Percentiles rank a stretch among this genome's conserved stretches.
phyloP scores from a whole-genome alignment of 2,797 vertebrate species.

The Enteromius treurensis region DNA sequence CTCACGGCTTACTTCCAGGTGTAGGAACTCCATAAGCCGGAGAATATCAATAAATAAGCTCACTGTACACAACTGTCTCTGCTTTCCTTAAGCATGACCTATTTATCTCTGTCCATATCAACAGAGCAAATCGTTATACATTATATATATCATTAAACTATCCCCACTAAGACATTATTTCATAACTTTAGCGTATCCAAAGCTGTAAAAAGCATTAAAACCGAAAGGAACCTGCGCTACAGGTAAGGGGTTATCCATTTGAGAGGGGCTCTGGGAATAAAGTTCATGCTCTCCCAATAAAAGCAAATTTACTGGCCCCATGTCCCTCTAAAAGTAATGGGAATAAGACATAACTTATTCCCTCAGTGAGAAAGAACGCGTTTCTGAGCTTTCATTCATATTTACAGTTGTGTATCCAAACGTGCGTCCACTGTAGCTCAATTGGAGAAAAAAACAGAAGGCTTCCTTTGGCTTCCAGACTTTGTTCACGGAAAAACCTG shows the following conservation, averaged over 20 bases:
- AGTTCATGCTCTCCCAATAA: slow-evolving; percentile 66
- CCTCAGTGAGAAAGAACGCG: slow-evolving; percentile 27
- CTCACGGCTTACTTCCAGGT: slow-evolving; percentile 58
- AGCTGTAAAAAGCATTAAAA: slow-evolving; percentile 45
- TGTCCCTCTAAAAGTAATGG: slow-evolving; percentile 62
- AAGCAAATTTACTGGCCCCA: slow-evolving; percentile 67
- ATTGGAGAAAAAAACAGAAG: slow-evolving; percentile 51
- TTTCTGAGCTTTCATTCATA: slow-evolving; percentile 64
- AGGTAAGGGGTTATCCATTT: slow-evolving; percentile 52
- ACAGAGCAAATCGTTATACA: slow-evolving; percentile 40
- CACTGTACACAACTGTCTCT: slow-evolving; percentile 28
- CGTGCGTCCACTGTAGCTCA: slow-evolving; percentile 48
- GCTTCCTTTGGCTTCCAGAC: slow-evolving; percentile 45
- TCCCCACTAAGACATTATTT: slow-evolving; percentile 31
- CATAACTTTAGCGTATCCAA: slow-evolving; percentile 22
- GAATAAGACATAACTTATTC: slow-evolving; percentile 62
- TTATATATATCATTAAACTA: slow-evolving; percentile 35
- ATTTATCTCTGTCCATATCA: slow-evolving; percentile 14
- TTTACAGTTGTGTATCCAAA: slow-evolving; percentile 62
- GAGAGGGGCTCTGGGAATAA: slow-evolving; percentile 48
- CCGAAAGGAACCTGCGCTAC: slow-evolving; percentile 33
- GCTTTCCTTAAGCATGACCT: not conserved
- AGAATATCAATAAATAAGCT: slow-evolving; percentile 62
- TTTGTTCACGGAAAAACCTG: slow-evolving; percentile 57
- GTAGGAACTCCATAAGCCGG: slow-evolving; percentile 39